Evolutionary conservation across 2,797 vertebrate species (phyloP), one percentile per base, ranked within the genome.

Genomic region (Clarias laeviceps): DNA sequence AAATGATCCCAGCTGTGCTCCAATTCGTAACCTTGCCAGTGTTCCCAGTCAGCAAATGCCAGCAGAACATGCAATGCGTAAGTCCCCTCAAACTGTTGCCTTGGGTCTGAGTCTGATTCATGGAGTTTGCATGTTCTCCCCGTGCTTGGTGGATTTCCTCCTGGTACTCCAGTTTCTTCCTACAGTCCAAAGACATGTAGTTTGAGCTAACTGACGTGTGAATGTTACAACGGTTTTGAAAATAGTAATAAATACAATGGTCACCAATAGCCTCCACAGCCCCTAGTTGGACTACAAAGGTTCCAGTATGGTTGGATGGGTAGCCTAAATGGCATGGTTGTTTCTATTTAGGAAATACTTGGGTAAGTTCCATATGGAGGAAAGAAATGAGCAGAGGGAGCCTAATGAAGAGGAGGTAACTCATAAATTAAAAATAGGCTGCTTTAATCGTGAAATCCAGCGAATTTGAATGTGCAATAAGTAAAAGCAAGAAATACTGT

Each of bases 1-100:
- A 84, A 91, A 87, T 27, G 18, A 92, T 76, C 91, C 90, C 69
- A 92, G 80, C 87, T 95, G 94, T 80, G 90, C 86, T 24, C 69
- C 77, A 59, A 90, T 1, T 56, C 66, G 82, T 12, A 15, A 69
- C 7, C 1, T 82, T 11, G 50, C 57, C 3, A 5, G 37, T 62
- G 24, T 64, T 29, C 20, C 18, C 11, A 32, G 24, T 40, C 12
- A 2, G n/a, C 4, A 57, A 45, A 22, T 12, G 15, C 12, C 59
- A 32, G 65, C 29, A 22, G 29, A 62, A 40, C 6, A 20, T 20
- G 2, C 0, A 15, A 2, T 14, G 12, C 0, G 83, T 88, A 83
- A 84, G 85, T 68, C 29, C 64, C 57, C 72, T 76, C 27, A 62
- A 61, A 24, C 32, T 50, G 45, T 12, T 50, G 11, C 45, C 45